A percentile compares a stretch with the other conserved stretches of the same genome.
phyloP scores from a whole-genome alignment of 2,888 invertebrate species.

The Xestia c-nigrum region DNA sequence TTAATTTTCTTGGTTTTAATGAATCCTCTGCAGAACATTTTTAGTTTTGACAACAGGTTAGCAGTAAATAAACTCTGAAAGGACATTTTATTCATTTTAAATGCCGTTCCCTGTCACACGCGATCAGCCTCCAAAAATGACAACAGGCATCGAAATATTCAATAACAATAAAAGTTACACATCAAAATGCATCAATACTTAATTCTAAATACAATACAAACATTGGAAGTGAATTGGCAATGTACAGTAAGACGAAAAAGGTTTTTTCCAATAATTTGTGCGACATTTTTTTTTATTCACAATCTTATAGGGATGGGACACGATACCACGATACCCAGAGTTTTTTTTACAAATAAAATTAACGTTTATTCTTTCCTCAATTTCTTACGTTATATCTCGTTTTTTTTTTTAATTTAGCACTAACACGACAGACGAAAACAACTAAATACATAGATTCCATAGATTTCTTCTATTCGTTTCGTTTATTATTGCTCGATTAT shows the following conservation, averaged over 20 bases:
- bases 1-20: background rate
- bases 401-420: slow-evolving; percentile 42
- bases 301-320: slow-evolving; percentile 34
- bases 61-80: background rate
- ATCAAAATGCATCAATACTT: slow-evolving; percentile 73
- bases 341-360: slow-evolving; percentile 33
- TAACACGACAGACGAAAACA: slow-evolving; percentile 60
- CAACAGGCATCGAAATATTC: slow-evolving; percentile 70
- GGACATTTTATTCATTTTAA: background rate
- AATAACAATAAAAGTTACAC: slow-evolving; percentile 71
- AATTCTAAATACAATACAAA: slow-evolving; percentile 63
- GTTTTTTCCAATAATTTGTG: slow-evolving; percentile 61
- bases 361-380: slow-evolving; percentile 10
- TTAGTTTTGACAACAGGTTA: background rate
- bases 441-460: slow-evolving; percentile 49
- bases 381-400: slow-evolving; percentile 33
- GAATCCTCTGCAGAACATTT: background rate
- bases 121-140: slow-evolving; percentile 53
- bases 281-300: slow-evolving; percentile 60
- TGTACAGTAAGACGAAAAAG: slow-evolving; percentile 60
- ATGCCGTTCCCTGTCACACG: slow-evolving; percentile 54
- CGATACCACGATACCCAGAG: background rate
- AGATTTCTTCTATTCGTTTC: slow-evolving; percentile 53
- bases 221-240: slow-evolving; percentile 70
- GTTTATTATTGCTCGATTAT: slow-evolving; percentile 64